Percentiles rank a stretch among this genome's conserved stretches.
phyloP scores from a whole-genome alignment of 2,797 vertebrate genomes.

The Sphaeramia orbicularis region DNA sequence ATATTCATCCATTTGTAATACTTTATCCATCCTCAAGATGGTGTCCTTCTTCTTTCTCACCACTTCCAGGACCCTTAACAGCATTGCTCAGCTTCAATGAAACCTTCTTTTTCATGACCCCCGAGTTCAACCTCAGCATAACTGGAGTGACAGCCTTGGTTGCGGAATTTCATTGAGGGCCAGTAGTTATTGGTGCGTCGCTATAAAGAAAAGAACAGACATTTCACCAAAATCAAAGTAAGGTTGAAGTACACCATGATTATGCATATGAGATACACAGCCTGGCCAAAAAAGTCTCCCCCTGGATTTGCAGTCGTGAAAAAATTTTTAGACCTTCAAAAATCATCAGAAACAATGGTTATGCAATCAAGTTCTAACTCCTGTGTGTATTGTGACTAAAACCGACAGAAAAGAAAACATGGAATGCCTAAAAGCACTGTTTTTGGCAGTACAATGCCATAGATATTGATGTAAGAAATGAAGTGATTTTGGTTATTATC shows the following conservation, averaged over 20 bases:
- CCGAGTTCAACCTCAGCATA: constrained; percentile 93
- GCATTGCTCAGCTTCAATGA: constrained; percentile 94
- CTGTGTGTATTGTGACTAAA: too few species aligned
- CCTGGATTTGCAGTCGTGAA: too few species aligned
- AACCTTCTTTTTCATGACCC: constrained; percentile 93
- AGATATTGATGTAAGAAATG: too few species aligned
- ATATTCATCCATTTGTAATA: constrained; percentile 38
- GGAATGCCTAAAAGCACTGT: too few species aligned
- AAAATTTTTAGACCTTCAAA: too few species aligned
- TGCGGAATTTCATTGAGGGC: constrained; percentile 96
- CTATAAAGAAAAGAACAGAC: constrained; percentile 73
- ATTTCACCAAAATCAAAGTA: neutral
- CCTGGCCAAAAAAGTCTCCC: too few species aligned
- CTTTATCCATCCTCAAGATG: constrained; percentile 47
- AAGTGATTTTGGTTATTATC: too few species aligned
- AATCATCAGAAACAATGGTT: too few species aligned
- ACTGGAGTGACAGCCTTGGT: constrained; percentile 85
- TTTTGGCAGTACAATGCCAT: too few species aligned
- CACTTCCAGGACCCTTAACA: constrained; percentile 77
- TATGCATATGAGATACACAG: neutral
- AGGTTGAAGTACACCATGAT: neutral
- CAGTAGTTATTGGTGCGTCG: constrained; percentile 91
- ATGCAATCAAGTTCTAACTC: too few species aligned
- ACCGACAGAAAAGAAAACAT: too few species aligned
- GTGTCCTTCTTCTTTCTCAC: constrained; percentile 44